Percentiles rank a stretch among this genome's conserved stretches.
phyloP scores from a whole-genome alignment of 1,140 invertebrate species.

The Armadillidium nasatum region DNA sequence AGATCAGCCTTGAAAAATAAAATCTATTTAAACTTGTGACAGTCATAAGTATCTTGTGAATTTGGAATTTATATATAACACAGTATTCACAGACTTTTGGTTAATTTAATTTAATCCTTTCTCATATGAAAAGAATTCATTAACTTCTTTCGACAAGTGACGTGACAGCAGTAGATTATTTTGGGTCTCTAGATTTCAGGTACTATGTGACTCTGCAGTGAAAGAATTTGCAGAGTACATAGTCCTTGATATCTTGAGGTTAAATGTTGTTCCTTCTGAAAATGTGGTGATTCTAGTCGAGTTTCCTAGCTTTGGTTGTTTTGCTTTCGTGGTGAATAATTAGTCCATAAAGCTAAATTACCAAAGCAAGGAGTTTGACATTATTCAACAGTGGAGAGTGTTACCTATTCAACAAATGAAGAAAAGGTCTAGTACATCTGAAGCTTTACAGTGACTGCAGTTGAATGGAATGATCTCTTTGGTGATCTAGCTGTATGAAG shows the following conservation, averaged over 20 bases:
- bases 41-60: too few relatives aligned
- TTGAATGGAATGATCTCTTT: slow-evolving; percentile 37
- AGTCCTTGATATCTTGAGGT: slow-evolving; percentile 42
- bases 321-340: slow-evolving; percentile 62
- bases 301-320: slow-evolving; percentile 76
- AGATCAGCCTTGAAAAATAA: too few relatives aligned
- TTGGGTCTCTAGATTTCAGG: slow-evolving; percentile 44
- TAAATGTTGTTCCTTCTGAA: slow-evolving; percentile 45
- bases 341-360: slow-evolving; percentile 59
- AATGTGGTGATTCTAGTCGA: background rate
- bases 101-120: too few relatives aligned
- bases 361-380: slow-evolving; percentile 53
- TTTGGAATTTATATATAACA: too few relatives aligned
- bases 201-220: slow-evolving; percentile 50
- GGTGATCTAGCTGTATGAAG: slow-evolving; percentile 46
- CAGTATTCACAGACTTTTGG: too few relatives aligned
- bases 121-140: too few relatives aligned
- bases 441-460: background rate
- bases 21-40: too few relatives aligned
- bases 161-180: too few relatives aligned
- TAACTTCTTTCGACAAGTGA: too few relatives aligned
- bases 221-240: slow-evolving; percentile 43
- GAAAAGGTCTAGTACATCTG: too few relatives aligned
- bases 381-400: too few relatives aligned
- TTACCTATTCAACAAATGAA: too few relatives aligned